Percentiles rank a stretch among this genome's conserved stretches.
Evolutionary conservation across 2,888 invertebrate species (phyloP).

Genomic region (Lymantria dispar): DNA sequence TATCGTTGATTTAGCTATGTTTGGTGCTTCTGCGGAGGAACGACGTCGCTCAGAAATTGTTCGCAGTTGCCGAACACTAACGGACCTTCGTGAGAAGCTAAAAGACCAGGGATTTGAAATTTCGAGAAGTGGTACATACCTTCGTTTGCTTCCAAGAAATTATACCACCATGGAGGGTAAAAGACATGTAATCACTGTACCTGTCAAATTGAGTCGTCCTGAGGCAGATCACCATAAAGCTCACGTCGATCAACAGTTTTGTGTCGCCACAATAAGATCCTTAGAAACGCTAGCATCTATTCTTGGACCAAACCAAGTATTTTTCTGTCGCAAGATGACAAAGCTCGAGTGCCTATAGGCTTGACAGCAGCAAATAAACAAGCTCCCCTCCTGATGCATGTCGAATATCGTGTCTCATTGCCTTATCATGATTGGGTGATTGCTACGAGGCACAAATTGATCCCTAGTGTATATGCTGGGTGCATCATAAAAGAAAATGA

Average conservation of each 20-base stretch:
- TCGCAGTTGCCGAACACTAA: background rate
- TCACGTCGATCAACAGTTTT: slow-evolving; percentile 33
- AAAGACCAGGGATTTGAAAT: background rate
- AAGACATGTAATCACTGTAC: slow-evolving; percentile 27
- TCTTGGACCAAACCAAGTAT: background rate
- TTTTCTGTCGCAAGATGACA: slow-evolving; percentile 2
- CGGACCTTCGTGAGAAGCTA: background rate
- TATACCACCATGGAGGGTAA: slow-evolving; percentile 9
- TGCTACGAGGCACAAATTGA: slow-evolving; percentile 25
- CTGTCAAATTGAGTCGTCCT: slow-evolving; percentile 23
- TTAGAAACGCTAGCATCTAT: slow-evolving; percentile 10
- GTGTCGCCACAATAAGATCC: slow-evolving; percentile 25
- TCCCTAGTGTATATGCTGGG: slow-evolving; percentile 38
- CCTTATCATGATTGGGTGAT: slow-evolving; percentile 23
- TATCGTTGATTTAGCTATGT: slow-evolving; percentile 17
- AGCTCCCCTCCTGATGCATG: background rate
- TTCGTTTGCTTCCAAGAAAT: background rate
- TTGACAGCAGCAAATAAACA: background rate
- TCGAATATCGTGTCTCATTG: background rate
- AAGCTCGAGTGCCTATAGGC: background rate
- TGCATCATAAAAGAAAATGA: slow-evolving; percentile 20
- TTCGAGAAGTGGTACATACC: background rate
- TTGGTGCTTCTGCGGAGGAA: slow-evolving; percentile 18
- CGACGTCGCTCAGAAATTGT: slow-evolving; percentile 6
- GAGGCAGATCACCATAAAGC: slow-evolving; percentile 22